Evolutionary conservation across 2,888 invertebrate genomes (phyloP).

Genomic region (Synanthedon myopaeformis): DNA sequence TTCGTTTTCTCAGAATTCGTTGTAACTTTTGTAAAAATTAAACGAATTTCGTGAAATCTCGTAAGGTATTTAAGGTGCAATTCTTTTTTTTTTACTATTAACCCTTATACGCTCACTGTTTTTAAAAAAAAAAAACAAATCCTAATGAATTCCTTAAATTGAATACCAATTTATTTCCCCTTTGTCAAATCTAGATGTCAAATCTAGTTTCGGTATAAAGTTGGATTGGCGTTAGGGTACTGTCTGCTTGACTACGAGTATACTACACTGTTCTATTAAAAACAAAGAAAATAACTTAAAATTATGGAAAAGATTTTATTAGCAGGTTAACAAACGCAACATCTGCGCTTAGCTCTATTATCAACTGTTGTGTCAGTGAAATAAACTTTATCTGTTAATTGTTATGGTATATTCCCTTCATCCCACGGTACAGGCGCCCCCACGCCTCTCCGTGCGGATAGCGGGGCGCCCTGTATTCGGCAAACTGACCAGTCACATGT

Average conservation of each 20-base stretch:
- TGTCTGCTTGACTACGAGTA: too few species aligned
- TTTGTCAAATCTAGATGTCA: too few species aligned
- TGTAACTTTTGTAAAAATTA: conserved; percentile 63
- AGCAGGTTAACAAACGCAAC: conserved; percentile 8
- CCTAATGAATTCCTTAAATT: too few species aligned
- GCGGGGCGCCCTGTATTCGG: conserved; percentile 16
- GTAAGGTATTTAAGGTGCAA: conserved; percentile 10
- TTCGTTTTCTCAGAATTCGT: conserved; percentile 57
- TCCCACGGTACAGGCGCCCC: conserved; percentile 2
- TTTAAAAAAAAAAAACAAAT: too few species aligned
- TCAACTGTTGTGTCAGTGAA: conserved; percentile 26
- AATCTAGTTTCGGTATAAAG: too few species aligned
- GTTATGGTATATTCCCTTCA: conserved; percentile 34
- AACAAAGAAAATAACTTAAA: too few species aligned
- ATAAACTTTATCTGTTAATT: conserved; percentile 30
- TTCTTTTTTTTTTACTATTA: too few species aligned
- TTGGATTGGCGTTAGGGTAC: too few species aligned
- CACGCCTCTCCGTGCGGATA: conserved; percentile 15
- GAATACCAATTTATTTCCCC: too few species aligned
- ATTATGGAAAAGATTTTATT: background rate
- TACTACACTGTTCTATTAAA: too few species aligned
- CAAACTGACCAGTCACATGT: background rate
- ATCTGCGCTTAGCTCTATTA: conserved; percentile 26
- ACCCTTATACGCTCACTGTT: too few species aligned
- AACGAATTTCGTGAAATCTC: conserved; percentile 65